Percentiles rank a stretch among this genome's conserved stretches.
Conservation (phyloP, 1,140 invertebrate species). For the Portunus trituberculatus region DNA sequence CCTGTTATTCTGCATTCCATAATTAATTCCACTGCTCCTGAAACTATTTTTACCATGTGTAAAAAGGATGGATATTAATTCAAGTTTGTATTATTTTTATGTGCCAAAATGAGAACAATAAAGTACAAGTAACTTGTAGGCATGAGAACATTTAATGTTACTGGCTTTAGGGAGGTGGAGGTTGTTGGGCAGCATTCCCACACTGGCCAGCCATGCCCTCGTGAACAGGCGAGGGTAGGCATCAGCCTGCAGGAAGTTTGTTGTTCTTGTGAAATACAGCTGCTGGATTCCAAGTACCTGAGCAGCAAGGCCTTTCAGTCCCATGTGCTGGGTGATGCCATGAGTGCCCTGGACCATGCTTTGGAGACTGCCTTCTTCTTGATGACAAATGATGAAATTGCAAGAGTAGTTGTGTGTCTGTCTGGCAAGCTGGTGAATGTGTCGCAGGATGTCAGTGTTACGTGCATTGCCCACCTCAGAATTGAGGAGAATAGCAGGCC, state of each 20-base stretch:
- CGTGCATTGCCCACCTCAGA: background rate
- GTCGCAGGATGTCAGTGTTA: background rate
- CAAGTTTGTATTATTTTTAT: background rate
- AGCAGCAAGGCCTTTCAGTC: background rate
- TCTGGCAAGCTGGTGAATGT: slow-evolving; percentile 25
- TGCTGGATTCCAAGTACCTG: slow-evolving; percentile 50
- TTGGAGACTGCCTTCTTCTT: slow-evolving; percentile 41
- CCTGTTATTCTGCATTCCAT: too few species aligned
- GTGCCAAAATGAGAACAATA: background rate
- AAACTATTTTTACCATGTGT: background rate
- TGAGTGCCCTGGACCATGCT: slow-evolving; percentile 33
- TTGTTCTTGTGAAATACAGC: slow-evolving; percentile 39
- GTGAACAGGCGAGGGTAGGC: slow-evolving; percentile 41
- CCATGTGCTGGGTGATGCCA: slow-evolving; percentile 42
- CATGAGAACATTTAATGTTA: slow-evolving; percentile 61
- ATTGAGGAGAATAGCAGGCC: slow-evolving; percentile 46
- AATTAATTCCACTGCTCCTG: too few species aligned
- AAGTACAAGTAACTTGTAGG: background rate
- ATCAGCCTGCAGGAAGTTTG: background rate
- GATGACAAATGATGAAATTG: slow-evolving; percentile 60
- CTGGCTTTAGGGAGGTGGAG: background rate
- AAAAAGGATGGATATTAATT: background rate
- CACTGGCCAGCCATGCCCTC: background rate
- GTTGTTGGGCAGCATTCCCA: slow-evolving; percentile 43
- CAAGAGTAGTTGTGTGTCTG: slow-evolving; percentile 21